Evolutionary conservation across 2,797 vertebrate genomes (phyloP), one percentile per base, ranked within the genome.

Genomic region (Gorsachius magnificus): DNA sequence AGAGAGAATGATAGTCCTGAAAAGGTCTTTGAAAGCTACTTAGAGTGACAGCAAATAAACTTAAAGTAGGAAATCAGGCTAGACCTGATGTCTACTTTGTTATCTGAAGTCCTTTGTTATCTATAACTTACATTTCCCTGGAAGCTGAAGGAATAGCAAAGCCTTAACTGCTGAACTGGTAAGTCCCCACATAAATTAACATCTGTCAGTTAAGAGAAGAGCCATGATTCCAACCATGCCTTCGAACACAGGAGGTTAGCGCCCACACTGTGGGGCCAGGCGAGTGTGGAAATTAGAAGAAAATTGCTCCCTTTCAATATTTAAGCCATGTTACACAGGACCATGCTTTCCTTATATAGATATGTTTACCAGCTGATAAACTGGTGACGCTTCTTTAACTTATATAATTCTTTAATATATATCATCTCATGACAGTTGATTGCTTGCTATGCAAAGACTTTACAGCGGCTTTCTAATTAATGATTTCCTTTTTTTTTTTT

Each of bases 11-110:
- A 82, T 16, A 91, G 63, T 66, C 14, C 41, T 83, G 51, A 60
- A 82, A 74, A 80, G 35, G 31, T 53, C 83, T 75, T 88, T 89
- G 66, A 92, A 91, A 77, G 35, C 38, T 69, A 29, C 58, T 66
- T 66, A 58, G n/a, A 77, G 18, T 89, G 68, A 76, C 71, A 89
- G 35, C 48, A 92, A 79, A 72, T n/a, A 87, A 93, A 50, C 43
- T 29, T 78, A 8, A 89, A 80, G 38, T 36, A 77, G 48, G 64
- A 92, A 89, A 77, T 60, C 46, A 63, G 82, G 71, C 87, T 91
- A 93, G 78, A 91, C 75, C 19, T 74, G 43, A 70, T 70, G 71
- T 87, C 94, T 91, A 5, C 78, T 74, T 69, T 18, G 8, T 77
- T 96, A 87, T 94, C 84, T 91, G 4, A 89, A 94, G 43, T 43